A percentile compares a stretch with the other conserved stretches of the same genome.
phyloP scores from a whole-genome alignment of 2,113 vertebrate species.

The Triplophysa dalaica region DNA sequence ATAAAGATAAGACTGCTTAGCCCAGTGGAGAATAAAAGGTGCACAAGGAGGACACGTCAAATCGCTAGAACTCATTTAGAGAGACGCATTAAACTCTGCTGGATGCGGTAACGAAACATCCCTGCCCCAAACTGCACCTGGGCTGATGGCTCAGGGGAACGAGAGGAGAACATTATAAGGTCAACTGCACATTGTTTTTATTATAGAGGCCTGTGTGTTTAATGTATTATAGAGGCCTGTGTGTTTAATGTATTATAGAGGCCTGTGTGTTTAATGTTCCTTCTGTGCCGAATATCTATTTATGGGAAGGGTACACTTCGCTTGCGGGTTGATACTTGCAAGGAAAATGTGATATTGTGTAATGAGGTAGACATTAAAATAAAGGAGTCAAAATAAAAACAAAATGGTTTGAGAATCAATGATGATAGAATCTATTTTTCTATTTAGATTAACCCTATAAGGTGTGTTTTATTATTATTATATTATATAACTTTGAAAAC shows the following conservation, averaged over 20 bases:
- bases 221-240: slow-evolving; percentile 40
- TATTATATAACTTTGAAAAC: too few species aligned
- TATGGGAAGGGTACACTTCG: background rate
- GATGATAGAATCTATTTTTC: background rate
- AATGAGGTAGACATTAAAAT: background rate
- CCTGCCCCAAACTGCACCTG: slow-evolving; percentile 33
- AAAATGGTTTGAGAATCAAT: background rate
- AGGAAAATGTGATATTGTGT: slow-evolving; percentile 1
- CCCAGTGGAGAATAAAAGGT: slow-evolving; percentile 49
- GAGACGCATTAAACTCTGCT: slow-evolving; percentile 33
- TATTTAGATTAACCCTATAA: too few species aligned
- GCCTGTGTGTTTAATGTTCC: slow-evolving; percentile 38
- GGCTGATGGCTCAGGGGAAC: slow-evolving; percentile 32
- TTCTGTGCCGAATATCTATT: slow-evolving; percentile 39
- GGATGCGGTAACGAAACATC: slow-evolving; percentile 8
- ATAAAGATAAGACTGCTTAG: slow-evolving; percentile 57
- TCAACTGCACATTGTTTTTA: slow-evolving; percentile 42
- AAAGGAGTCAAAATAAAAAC: background rate
- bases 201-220: slow-evolving; percentile 37
- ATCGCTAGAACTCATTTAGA: slow-evolving; percentile 49
- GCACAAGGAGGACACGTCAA: slow-evolving; percentile 42
- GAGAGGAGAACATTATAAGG: slow-evolving; percentile 42
- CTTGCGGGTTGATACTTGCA: background rate
- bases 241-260: slow-evolving; percentile 33
- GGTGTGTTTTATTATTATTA: too few species aligned